Evolutionary conservation across 2,797 vertebrate genomes (phyloP).

Genomic region (Sebastes taczanowskii): DNA sequence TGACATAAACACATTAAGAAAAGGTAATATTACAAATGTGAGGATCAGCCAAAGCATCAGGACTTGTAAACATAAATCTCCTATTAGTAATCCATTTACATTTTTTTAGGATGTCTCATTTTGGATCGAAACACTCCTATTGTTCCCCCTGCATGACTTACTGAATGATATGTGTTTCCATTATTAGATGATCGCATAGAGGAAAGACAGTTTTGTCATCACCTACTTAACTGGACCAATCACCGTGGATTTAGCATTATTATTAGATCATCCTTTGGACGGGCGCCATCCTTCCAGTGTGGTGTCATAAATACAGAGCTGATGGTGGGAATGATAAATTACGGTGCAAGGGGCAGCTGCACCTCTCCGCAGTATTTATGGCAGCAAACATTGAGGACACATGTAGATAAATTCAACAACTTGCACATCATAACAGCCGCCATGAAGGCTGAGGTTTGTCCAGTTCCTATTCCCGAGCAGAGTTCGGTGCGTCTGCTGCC

Average conservation of each 20-base stretch:
- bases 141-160: constrained; percentile 19
- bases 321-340: constrained; percentile 61
- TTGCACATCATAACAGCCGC: constrained; percentile 50
- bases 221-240: constrained; percentile 52
- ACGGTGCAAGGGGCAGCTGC: constrained; percentile 44
- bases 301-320: constrained; percentile 50
- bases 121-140: neutral
- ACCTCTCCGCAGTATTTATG: constrained; percentile 54
- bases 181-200: constrained; percentile 44
- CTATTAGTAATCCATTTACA: neutral
- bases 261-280: constrained; percentile 70
- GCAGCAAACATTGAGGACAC: constrained; percentile 64
- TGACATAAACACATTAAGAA: neutral
- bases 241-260: constrained; percentile 16
- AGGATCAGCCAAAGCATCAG: neutral
- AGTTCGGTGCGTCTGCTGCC: constrained; percentile 25
- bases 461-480: constrained; percentile 12
- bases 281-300: constrained; percentile 25
- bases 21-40: neutral
- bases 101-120: neutral
- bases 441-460: constrained; percentile 4
- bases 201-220: constrained; percentile 49
- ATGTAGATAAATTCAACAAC: constrained; percentile 68
- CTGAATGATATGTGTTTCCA: constrained; percentile 25
- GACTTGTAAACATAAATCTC: neutral